Evolutionary conservation across 1,140 invertebrate genomes (phyloP), one percentile per base, ranked within the genome.

Genomic region (Medauroidea extradentata): DNA sequence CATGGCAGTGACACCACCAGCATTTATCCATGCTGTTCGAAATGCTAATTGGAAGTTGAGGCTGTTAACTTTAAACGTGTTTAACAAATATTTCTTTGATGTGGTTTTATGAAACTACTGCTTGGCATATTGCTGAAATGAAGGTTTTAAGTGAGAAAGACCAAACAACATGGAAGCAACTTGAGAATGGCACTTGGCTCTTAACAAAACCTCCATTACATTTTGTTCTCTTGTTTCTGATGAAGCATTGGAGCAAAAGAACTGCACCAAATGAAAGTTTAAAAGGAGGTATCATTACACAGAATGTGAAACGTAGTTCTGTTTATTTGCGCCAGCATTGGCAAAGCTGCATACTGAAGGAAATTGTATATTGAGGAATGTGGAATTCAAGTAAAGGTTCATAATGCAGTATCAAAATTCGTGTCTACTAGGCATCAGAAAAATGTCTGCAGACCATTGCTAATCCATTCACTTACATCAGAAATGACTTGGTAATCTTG

Each of bases 221-320:
- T 53, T 53, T 53, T 24, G 24, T 34, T 27, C 34, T 34, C 38
- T 53, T 21, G 24, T 4, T 21, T 4, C 44, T 21, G 44, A 46
- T 25, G 44, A 46, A 46, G 44, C 44, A 25, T 13, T 46, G 14
- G 52, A 53, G 34, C 52, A 53, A 41, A 21, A 53, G 38, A 53
- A 53, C 38, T 21, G 52, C n/a, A n/a, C 19, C 52, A 3, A 34
- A 41, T 53, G 52, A 53, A 53, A 53, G 34, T 53, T 39, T 29
- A n/a, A 34, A n/a, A n/a, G 52, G 24, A 27, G 52, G 24, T 19
- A 53, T 53, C 38, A 53, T 53, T 29, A 29, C 52, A 14, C 52
- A 53, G 38, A 53, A 53, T 53, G 18, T 14, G n/a, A 14, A 53
- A 53, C 21, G 25, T 16, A 53, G 52, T 53, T 53, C 34, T 53